Evolutionary conservation across 2,888 invertebrate species (phyloP), one percentile per base, ranked within the genome.

Genomic region (Platycheirus albimanus): DNA sequence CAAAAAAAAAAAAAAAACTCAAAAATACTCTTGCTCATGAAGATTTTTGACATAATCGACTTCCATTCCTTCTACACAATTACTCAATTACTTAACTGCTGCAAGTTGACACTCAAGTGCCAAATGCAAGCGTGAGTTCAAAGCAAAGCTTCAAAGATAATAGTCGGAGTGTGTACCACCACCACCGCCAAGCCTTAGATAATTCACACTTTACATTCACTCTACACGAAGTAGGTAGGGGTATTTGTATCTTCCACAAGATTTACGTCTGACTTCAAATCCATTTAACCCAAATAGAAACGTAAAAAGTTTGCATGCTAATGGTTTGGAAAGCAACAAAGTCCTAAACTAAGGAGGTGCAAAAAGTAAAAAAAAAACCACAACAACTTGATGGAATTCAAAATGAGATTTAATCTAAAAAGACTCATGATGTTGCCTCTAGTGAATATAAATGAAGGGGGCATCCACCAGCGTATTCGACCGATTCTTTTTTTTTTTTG

Each of bases 361-460:
- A 64, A 54, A 67, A 47, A 51, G 49, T 24, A 36, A 52, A 47
- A 47, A 3, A 66, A 49, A 13, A 41, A 36, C 1, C 56, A 13
- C 54, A 28, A 49, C 36, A 66, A 33, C 49, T 79, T 70, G 75
- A 75, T 80, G 80, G 56, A 64, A 75, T 70, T 58, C 51, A 45
- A 70, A 76, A 70, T 63, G 56, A 69, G 80, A 80, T 80, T 51
- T 54, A 58, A 80, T 75, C 75, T 51, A 17, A 51, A 58, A 11
- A 20, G 63, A 75, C 51, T 30, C n/a, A 17, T 24, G 61, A 61
- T 45, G 43, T 61, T 61, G 51, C 64, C 30, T 58, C 28, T 11
- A 51, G 58, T 70, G 80, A 80, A 76, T 80, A 20, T n/a, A 75
- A 80, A 80, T 76, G 76, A 80, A n/a, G 72, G 19, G 58, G n/a